Percentiles rank a stretch among this genome's conserved stretches.
phyloP scores from a whole-genome alignment of 2,797 vertebrate genomes.

The Sebastes trivittatus region DNA sequence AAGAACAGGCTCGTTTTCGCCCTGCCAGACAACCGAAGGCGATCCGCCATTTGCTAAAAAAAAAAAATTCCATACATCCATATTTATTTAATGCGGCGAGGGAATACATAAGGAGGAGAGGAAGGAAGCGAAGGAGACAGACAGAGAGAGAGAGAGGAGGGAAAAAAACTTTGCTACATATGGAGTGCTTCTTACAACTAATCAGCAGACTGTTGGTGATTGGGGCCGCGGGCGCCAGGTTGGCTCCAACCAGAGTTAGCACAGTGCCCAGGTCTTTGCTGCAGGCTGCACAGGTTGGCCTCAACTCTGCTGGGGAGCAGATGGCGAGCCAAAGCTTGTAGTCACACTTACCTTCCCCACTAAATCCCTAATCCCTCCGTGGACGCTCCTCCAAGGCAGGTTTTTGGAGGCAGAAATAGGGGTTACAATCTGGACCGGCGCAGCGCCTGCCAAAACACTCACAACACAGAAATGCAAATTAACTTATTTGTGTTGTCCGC shows the following conservation, averaged over 20 bases:
- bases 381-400: slow-evolving; percentile 99
- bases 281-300: slow-evolving; percentile 99
- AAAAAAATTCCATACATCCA: slow-evolving; percentile 62
- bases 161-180: slow-evolving; percentile 96
- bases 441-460: slow-evolving; percentile 97
- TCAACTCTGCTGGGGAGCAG: slow-evolving; percentile 99
- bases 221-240: slow-evolving; percentile 90
- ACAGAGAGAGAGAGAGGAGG: slow-evolving; percentile 19
- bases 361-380: slow-evolving; percentile 99
- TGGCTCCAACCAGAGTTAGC: slow-evolving; percentile 94
- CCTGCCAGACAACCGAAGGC: slow-evolving; percentile 68
- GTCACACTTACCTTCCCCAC: slow-evolving; percentile 99
- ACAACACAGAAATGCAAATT: slow-evolving; percentile 99
- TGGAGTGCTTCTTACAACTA: slow-evolving; percentile 98
- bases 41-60: slow-evolving; percentile 18
- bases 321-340: slow-evolving; percentile 99
- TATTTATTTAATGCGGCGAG: slow-evolving; percentile 76
- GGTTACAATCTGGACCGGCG: slow-evolving; percentile 99
- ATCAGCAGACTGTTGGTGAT: slow-evolving; percentile 99
- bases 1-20: slow-evolving; percentile 45
- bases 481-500: slow-evolving; percentile 99
- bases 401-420: slow-evolving; percentile 99
- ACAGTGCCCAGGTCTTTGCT: slow-evolving; percentile 99
- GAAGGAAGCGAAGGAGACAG: slow-evolving; percentile 66
- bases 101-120: slow-evolving; percentile 59